These are phyloP conservation scores for Acinonyx jubatus DNA, from an alignment of 2,113 vertebrate species.

Conservation along the genomic window DNA sequence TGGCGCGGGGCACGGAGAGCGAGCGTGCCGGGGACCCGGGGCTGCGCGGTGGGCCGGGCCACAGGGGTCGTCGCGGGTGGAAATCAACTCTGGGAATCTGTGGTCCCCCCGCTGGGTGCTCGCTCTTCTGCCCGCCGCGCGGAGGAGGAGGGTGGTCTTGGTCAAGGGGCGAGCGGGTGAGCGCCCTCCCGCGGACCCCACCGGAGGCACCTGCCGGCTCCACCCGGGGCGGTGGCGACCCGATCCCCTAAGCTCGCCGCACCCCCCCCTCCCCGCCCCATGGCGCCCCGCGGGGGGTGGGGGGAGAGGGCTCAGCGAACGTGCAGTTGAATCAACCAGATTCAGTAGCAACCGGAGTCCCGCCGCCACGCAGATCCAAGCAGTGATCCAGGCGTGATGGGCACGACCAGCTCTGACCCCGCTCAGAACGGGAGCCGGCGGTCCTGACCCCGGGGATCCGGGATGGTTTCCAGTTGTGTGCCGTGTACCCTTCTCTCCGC, in stretches of 20 bases:
- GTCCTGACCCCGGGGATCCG: not conserved
- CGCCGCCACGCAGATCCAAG: not conserved
- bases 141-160: conserved; percentile 84
- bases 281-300: not conserved
- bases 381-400: not conserved
- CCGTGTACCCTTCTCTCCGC: not conserved
- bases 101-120: not conserved
- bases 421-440: fast-evolving
- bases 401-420: too few relatives aligned
- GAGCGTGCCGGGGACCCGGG: not conserved
- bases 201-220: not conserved
- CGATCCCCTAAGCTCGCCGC: too few relatives aligned
- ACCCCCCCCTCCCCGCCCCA: not conserved
- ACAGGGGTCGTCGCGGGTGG: fast-evolving
- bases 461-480: not conserved
- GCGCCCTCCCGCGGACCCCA: not conserved
- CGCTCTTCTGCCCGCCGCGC: fast-evolving
- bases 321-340: fast-evolving
- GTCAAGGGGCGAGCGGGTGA: conserved; percentile 88
- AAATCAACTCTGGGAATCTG: not conserved
- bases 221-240: not conserved
- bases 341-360: not conserved
- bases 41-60: fast-evolving
- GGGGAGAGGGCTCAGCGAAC: not conserved
- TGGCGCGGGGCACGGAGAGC: not conserved